Evolutionary conservation across 2,113 vertebrate genomes (phyloP).

Genomic region (Leiothrix lutea): DNA sequence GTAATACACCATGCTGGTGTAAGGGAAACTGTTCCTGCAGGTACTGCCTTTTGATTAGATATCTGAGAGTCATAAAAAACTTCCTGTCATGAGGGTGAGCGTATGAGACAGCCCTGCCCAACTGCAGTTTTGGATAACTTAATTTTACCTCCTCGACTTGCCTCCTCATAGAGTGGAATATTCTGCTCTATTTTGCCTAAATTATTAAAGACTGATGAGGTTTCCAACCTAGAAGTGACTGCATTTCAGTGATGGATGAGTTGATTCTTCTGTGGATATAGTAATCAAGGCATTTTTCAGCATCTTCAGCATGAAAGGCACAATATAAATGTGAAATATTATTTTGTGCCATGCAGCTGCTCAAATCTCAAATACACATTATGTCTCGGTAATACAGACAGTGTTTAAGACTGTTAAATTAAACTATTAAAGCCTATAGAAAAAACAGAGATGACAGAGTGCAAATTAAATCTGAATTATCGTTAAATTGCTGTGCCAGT

Average conservation of each 20-base stretch:
- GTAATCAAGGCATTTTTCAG: conserved; percentile 31
- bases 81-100: neutral
- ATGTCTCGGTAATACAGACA: conserved; percentile 46
- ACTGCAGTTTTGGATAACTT: neutral
- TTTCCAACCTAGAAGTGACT: conserved; percentile 33
- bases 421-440: conserved; percentile 51
- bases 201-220: conserved; percentile 45
- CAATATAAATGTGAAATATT: conserved; percentile 52
- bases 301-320: neutral
- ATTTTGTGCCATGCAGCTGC: conserved; percentile 36
- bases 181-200: conserved; percentile 20
- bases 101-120: neutral
- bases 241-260: conserved; percentile 45
- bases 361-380: conserved; percentile 48
- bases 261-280: conserved; percentile 35
- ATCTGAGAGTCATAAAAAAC: neutral
- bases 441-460: conserved; percentile 53
- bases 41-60: neutral
- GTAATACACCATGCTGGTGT: neutral
- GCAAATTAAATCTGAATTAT: conserved; percentile 65
- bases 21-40: neutral
- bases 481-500: conserved; percentile 37
- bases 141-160: conserved; percentile 12
- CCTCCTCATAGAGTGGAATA: neutral
- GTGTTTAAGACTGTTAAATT: conserved; percentile 59